Percentiles rank a stretch among this genome's conserved stretches.
Evolutionary conservation across 2,113 vertebrate genomes (phyloP).

Genomic region (Cebus imitator): DNA sequence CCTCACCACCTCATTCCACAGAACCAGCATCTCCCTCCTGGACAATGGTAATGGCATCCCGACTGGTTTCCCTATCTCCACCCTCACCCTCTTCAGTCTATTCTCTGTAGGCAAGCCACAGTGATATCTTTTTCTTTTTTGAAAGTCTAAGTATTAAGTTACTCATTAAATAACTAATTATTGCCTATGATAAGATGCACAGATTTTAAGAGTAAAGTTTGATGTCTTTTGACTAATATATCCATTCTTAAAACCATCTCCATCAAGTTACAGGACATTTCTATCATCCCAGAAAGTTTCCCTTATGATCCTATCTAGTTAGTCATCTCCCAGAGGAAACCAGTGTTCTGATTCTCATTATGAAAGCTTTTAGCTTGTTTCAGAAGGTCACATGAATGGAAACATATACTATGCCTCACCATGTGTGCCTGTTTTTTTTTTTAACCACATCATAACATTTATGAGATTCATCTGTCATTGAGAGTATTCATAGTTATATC

Average conservation of each 20-base stretch:
- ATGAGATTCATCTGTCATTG: not conserved
- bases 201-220: not conserved
- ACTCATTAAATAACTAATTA: not conserved
- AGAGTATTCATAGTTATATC: not conserved
- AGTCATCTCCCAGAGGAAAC: not conserved
- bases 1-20: accelerated
- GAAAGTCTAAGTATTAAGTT: not conserved
- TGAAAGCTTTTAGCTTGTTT: not conserved
- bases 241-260: not conserved
- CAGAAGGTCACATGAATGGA: not conserved
- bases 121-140: not conserved
- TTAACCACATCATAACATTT: not conserved
- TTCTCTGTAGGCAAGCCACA: not conserved
- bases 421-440: not conserved
- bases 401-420: not conserved
- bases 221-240: not conserved
- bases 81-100: not conserved
- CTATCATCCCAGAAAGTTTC: not conserved
- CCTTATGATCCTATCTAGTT: not conserved
- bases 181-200: not conserved
- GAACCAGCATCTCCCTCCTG: too few species aligned
- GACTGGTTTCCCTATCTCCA: not conserved
- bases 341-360: not conserved
- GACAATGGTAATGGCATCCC: too few species aligned
- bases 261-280: not conserved